These are phyloP conservation scores for Nasonia vitripennis DNA, from an alignment of 1,140 invertebrate species.

Conservation along the genomic window DNA sequence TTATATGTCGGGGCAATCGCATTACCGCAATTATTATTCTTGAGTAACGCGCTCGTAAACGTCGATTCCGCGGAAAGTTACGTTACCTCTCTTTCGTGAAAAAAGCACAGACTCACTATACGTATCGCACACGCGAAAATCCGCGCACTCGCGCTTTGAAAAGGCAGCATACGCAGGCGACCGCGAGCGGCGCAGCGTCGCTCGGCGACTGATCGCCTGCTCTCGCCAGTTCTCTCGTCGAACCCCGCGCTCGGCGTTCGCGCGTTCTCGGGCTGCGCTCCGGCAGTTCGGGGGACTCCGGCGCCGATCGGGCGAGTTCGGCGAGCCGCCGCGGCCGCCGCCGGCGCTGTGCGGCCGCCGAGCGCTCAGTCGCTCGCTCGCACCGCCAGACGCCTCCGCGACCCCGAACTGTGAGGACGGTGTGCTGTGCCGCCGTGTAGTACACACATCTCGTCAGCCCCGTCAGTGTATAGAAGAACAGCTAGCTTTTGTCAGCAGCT, in stretches of 20 bases:
- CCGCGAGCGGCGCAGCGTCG: constrained; percentile 47
- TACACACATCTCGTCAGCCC: not conserved
- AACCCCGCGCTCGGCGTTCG: not conserved
- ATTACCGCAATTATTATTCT: too few species aligned
- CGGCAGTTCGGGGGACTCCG: not conserved
- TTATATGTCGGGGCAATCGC: too few species aligned
- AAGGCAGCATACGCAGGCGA: constrained; percentile 2
- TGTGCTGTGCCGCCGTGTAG: not conserved
- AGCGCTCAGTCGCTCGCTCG: constrained; percentile 63
- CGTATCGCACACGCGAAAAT: not conserved
- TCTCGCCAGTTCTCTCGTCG: not conserved
- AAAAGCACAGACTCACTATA: not conserved
- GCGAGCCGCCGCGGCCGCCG: constrained; percentile 56
- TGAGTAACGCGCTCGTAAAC: too few species aligned
- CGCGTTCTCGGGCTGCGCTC: not conserved
- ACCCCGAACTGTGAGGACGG: constrained; percentile 60
- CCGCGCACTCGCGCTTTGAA: constrained; percentile 6
- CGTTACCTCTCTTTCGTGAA: not conserved
- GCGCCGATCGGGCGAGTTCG: not conserved
- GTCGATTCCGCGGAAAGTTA: too few species aligned
- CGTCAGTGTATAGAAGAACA: too few species aligned
- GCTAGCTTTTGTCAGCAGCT: not conserved
- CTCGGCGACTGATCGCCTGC: constrained; percentile 46
- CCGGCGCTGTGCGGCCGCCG: constrained; percentile 61
- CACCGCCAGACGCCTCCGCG: constrained; percentile 72